phyloP scores from a whole-genome alignment of 2,888 invertebrate genomes.

The Syrista parreyssii region DNA sequence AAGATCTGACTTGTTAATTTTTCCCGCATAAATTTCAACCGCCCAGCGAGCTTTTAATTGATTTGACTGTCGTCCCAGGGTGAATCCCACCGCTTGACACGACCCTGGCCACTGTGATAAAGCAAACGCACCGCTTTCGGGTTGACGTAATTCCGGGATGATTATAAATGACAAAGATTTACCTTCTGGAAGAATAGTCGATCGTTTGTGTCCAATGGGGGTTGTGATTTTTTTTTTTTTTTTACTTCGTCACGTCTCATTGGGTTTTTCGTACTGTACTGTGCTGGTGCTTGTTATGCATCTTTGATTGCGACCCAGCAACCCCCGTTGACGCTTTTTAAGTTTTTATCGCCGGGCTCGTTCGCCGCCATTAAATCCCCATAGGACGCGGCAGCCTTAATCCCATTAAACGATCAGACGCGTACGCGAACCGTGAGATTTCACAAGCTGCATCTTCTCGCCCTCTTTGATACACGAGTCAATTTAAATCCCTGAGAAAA shows the following conservation, averaged over 20 bases:
- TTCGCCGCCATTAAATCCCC: neutral
- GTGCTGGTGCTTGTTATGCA: neutral
- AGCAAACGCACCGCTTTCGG: neutral
- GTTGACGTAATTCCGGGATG: neutral
- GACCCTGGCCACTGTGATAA: slow-evolving; percentile 1
- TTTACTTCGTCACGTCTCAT: neutral
- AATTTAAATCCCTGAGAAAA: neutral
- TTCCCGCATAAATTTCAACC: slow-evolving; percentile 59
- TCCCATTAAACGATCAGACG: neutral
- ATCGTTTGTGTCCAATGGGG: neutral
- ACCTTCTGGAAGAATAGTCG: neutral
- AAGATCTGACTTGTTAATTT: slow-evolving; percentile 65
- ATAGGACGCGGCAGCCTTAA: neutral
- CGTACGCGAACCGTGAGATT: neutral
- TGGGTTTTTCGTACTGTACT: neutral
- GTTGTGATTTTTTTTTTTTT: neutral
- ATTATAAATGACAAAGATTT: neutral
- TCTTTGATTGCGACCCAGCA: neutral
- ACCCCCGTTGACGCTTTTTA: neutral
- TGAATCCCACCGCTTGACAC: neutral
- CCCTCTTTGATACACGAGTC: neutral
- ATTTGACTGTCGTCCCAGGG: slow-evolving; percentile 35
- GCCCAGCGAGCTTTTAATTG: slow-evolving; percentile 53
- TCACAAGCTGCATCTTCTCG: neutral
- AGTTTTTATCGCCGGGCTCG: neutral